A percentile compares a stretch with the other conserved stretches of the same genome.
Evolutionary conservation across 2,113 vertebrate genomes (phyloP).

Genomic region (Phodopus roborovskii): DNA sequence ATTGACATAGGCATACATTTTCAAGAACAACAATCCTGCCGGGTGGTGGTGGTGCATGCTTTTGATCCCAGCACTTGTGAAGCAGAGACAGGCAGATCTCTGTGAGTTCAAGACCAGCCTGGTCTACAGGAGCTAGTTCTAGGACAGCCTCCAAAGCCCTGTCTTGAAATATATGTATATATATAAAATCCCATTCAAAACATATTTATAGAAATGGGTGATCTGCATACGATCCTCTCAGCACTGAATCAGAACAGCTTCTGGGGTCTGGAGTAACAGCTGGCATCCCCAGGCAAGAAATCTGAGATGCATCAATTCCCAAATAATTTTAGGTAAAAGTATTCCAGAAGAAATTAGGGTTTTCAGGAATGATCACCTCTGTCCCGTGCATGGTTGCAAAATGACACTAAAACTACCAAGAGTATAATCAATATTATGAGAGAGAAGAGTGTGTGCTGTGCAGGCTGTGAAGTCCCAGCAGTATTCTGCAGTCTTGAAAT

Average conservation of each 20-base stretch:
- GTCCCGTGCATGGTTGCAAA: background rate
- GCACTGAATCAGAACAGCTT: background rate
- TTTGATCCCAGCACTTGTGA: too few species aligned
- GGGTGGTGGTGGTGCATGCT: too few species aligned
- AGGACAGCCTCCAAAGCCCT: too few species aligned
- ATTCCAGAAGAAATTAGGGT: too few species aligned
- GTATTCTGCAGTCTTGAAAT: background rate
- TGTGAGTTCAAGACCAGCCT: too few species aligned
- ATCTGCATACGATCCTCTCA: background rate
- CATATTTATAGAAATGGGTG: background rate
- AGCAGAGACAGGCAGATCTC: too few species aligned
- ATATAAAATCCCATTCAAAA: background rate
- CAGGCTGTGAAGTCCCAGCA: background rate
- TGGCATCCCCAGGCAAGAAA: background rate
- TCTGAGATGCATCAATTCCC: background rate
- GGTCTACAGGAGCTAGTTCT: too few species aligned
- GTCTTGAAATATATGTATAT: too few species aligned
- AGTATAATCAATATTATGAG: background rate
- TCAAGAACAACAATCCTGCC: background rate
- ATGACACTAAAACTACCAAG: background rate
- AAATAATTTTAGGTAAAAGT: background rate
- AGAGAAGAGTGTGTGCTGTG: background rate
- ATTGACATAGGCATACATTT: background rate
- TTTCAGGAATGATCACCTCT: background rate
- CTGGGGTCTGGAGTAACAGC: background rate